Percentiles rank a stretch among this genome's conserved stretches.
These are phyloP conservation scores for Horisme vitalbata DNA, from an alignment of 2,888 invertebrate species.

Conservation along the genomic window DNA sequence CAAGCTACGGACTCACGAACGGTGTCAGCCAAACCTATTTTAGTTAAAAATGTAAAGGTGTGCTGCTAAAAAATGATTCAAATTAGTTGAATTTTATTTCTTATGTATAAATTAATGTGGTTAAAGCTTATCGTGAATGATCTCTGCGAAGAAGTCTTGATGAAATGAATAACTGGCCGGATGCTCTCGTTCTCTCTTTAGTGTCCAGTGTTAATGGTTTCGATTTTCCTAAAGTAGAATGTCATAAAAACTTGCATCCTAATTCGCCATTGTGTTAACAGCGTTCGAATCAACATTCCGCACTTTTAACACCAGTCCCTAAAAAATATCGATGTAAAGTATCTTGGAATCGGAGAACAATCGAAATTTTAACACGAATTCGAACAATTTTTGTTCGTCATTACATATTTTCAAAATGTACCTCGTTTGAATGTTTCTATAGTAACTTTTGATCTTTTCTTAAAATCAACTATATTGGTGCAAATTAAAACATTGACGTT, in stretches of 20 bases:
- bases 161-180: not conserved
- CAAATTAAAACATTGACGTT: too few species aligned
- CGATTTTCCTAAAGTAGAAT: constrained; percentile 26
- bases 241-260: constrained; percentile 34
- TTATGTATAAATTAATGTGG: constrained; percentile 2
- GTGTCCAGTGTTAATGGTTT: constrained; percentile 19
- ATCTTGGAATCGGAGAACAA: constrained; percentile 66
- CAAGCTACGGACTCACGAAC: constrained; percentile 9
- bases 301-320: constrained; percentile 56
- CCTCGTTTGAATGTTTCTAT: too few species aligned
- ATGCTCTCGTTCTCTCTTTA: constrained; percentile 3
- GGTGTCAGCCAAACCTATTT: constrained; percentile 13
- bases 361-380: constrained; percentile 64
- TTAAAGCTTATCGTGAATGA: not conserved
- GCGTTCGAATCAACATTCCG: constrained; percentile 55
- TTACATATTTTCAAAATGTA: constrained; percentile 28
- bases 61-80: constrained; percentile 5
- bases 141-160: not conserved
- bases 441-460: too few species aligned
- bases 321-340: constrained; percentile 52
- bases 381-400: constrained; percentile 30
- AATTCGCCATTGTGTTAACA: constrained; percentile 36
- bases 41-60: constrained; percentile 5
- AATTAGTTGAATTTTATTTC: constrained; percentile 3
- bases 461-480: too few species aligned